These are phyloP conservation scores for Mystacornis crossleyi DNA, from an alignment of 2,113 vertebrate genomes.

Conservation along the genomic window DNA sequence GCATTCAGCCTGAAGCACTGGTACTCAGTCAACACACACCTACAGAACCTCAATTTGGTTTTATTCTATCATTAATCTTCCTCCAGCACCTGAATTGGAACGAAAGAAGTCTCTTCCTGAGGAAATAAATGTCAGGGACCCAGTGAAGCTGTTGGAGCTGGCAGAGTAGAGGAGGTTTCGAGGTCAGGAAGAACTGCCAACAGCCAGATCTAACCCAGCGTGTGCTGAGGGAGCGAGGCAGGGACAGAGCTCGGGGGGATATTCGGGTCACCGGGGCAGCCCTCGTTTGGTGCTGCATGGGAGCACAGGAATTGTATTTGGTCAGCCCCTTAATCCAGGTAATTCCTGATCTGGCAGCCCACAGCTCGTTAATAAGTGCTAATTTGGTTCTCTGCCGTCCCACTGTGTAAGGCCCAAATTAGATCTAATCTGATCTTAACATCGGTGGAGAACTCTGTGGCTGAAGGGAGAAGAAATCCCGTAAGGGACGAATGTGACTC, in stretches of 20 bases:
- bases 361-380: accelerated
- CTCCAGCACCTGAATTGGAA: background rate
- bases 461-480: background rate
- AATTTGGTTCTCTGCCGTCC: background rate
- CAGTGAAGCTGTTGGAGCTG: background rate
- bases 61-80: background rate
- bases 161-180: background rate
- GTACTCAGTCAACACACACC: background rate
- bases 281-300: background rate
- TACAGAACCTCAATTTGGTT: background rate
- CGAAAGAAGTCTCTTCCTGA: background rate
- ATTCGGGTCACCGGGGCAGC: background rate
- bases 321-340: background rate
- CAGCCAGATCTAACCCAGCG: background rate
- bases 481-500: background rate
- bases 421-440: background rate
- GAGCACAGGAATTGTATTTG: background rate
- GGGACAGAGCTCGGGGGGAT: background rate
- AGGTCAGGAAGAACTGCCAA: background rate
- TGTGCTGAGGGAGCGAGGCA: background rate
- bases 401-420: accelerated
- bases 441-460: background rate
- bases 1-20: background rate
- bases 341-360: background rate
- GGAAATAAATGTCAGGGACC: background rate